Conservation (phyloP, 2,797 vertebrate genomes). For the Amniataba percoides region DNA sequence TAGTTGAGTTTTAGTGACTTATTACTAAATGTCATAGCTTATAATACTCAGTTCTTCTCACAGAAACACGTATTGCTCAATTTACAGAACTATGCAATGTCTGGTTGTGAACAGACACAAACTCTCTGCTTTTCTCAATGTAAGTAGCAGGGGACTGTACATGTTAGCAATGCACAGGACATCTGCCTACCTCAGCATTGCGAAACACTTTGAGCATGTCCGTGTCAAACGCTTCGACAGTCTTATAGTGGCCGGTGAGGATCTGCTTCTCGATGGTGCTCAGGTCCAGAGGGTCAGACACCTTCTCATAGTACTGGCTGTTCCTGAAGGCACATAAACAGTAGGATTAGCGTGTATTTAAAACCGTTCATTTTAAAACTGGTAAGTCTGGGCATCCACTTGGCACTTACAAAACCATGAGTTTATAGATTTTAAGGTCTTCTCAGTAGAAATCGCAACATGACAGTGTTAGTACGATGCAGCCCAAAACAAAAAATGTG, state of each 20-base stretch:
- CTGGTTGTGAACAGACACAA: slow-evolving; percentile 5
- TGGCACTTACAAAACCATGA: not conserved
- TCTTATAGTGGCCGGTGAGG: slow-evolving; percentile 95
- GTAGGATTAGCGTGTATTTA: slow-evolving; percentile 17
- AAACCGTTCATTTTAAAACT: slow-evolving; percentile 7
- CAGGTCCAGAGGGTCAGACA: slow-evolving; percentile 94
- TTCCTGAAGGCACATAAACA: slow-evolving; percentile 84
- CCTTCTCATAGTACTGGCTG: slow-evolving; percentile 96
- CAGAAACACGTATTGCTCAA: slow-evolving; percentile 1
- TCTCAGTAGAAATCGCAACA: not conserved
- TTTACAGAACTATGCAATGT: slow-evolving; percentile 1
- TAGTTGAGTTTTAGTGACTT: not conserved
- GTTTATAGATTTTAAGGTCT: not conserved
- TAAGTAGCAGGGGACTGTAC: slow-evolving; percentile 7
- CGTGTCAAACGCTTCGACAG: slow-evolving; percentile 94
- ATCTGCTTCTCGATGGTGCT: slow-evolving; percentile 98
- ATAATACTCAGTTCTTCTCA: slow-evolving; percentile 8
- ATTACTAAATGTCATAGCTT: not conserved
- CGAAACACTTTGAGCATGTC: slow-evolving; percentile 99
- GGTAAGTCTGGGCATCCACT: not conserved
- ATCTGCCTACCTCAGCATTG: slow-evolving; percentile 94
- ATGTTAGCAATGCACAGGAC: slow-evolving; percentile 1
- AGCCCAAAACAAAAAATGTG: slow-evolving; percentile 30
- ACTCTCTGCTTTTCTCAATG: not conserved
- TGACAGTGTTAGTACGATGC: not conserved